Evolutionary conservation across 2,113 vertebrate genomes (phyloP).

Genomic region (Cardinalis cardinalis): DNA sequence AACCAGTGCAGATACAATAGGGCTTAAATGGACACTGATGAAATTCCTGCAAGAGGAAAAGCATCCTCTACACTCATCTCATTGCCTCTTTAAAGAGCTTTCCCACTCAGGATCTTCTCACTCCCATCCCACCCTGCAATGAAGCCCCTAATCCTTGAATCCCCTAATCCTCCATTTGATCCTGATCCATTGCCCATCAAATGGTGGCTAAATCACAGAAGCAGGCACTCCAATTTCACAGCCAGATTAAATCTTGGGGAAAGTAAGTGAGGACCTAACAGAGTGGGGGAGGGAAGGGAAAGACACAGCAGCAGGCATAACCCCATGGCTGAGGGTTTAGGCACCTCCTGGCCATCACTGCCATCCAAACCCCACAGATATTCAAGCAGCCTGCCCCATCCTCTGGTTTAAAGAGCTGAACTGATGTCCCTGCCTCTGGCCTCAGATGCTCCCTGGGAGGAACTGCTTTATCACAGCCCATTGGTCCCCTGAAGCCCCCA

Average conservation of each 20-base stretch:
- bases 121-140: background rate
- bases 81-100: background rate
- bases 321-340: background rate
- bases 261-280: background rate
- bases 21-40: background rate
- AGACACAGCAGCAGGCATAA: background rate
- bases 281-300: background rate
- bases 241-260: background rate
- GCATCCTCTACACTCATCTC: background rate
- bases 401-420: background rate
- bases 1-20: background rate
- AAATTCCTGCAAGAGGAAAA: background rate
- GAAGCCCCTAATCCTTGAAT: background rate
- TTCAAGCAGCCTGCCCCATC: background rate
- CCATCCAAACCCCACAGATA: accelerated
- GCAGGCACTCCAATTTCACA: background rate
- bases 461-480: background rate
- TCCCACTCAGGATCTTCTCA: background rate
- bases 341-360: background rate
- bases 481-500: background rate
- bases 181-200: background rate
- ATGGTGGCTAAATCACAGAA: background rate
- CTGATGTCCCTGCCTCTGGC: background rate
- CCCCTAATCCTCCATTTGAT: background rate
- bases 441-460: background rate